Evolutionary conservation across 2,113 vertebrate species (phyloP).

Genomic region (Prionailurus bengalensis): DNA sequence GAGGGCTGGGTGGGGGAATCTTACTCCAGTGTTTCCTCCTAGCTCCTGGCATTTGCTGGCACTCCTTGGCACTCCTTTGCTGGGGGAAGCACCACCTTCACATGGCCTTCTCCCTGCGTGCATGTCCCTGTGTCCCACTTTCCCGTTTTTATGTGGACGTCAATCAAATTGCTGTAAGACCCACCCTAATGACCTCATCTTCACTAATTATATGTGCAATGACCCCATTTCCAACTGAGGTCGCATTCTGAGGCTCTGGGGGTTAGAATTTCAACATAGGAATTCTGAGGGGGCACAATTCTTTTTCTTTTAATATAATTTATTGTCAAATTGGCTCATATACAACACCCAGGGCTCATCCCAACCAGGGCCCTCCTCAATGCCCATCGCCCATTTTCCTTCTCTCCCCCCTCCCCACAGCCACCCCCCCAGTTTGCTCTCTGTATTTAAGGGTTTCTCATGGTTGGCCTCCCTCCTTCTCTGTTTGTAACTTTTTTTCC

Average conservation of each 20-base stretch:
- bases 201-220: not conserved
- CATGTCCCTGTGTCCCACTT: not conserved
- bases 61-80: not conserved
- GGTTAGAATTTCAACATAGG: not conserved
- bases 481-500: no score
- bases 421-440: no score
- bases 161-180: not conserved
- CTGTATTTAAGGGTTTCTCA: no score
- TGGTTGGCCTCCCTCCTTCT: no score
- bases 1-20: not conserved
- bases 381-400: no score
- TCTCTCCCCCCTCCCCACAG: no score
- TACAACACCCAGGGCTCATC: no score
- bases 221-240: not conserved
- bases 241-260: not conserved
- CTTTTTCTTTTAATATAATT: no score
- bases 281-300: not conserved
- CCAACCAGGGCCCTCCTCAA: no score
- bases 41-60: not conserved
- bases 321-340: no score
- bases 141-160: not conserved
- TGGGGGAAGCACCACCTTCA: not conserved
- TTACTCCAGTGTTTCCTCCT: not conserved
- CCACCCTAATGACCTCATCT: not conserved
- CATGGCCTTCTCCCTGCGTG: fast-evolving